Conservation (phyloP, 2,888 invertebrate species). For the Aporophyla nigra region DNA sequence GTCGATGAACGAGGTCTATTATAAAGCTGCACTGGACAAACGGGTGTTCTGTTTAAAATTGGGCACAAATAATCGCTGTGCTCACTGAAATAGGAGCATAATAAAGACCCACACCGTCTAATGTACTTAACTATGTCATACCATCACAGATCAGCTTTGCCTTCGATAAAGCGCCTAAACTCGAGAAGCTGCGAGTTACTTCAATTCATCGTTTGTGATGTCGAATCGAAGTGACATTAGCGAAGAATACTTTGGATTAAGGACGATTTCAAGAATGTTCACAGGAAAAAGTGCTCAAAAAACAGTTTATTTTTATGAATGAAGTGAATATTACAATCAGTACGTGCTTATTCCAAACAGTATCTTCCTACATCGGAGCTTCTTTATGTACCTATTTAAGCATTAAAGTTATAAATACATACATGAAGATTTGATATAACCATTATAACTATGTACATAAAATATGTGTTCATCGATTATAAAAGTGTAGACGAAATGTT, state of each 20-base stretch:
- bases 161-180: constrained; percentile 80
- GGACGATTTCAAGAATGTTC: constrained; percentile 52
- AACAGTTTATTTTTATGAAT: constrained; percentile 26
- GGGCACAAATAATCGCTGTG: constrained; percentile 73
- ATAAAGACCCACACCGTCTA: constrained; percentile 82
- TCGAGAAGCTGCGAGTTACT: constrained; percentile 77
- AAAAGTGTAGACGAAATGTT: constrained; percentile 56
- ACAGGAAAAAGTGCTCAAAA: constrained; percentile 34
- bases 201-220: constrained; percentile 47
- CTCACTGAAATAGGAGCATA: constrained; percentile 71
- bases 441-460: constrained; percentile 62
- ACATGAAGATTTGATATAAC: constrained; percentile 61
- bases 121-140: constrained; percentile 87
- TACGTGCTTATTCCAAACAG: constrained; percentile 64
- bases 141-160: constrained; percentile 90
- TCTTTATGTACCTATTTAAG: constrained; percentile 63
- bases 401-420: constrained; percentile 61
- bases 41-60: constrained; percentile 67
- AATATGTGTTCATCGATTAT: constrained; percentile 59
- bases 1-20: constrained; percentile 65
- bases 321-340: constrained; percentile 29
- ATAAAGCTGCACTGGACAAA: constrained; percentile 76
- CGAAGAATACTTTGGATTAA: constrained; percentile 66
- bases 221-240: constrained; percentile 58
- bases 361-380: constrained; percentile 67